A percentile compares a stretch with the other conserved stretches of the same genome.
Conservation (phyloP, 2,888 invertebrate species). For the Myopa tessellatipennis region DNA sequence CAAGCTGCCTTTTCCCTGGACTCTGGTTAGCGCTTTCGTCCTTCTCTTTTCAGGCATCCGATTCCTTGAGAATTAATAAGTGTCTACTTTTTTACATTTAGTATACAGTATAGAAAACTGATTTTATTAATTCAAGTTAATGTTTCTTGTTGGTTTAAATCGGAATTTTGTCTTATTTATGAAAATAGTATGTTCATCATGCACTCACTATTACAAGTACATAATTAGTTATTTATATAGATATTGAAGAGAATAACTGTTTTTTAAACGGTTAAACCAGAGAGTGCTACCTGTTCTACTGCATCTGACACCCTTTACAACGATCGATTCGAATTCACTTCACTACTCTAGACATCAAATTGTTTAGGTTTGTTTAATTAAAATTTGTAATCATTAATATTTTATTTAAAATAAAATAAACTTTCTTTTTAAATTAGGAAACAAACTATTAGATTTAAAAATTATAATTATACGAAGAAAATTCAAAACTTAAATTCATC, state of each 20-base stretch:
- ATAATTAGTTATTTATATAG: background rate
- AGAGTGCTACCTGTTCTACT: background rate
- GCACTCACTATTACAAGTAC: slow-evolving; percentile 11
- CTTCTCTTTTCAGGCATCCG: too few species aligned
- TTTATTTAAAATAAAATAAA: slow-evolving; percentile 39
- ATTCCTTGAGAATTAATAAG: background rate
- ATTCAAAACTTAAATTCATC: slow-evolving; percentile 60
- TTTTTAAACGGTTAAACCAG: slow-evolving; percentile 2
- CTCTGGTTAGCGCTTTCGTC: too few species aligned
- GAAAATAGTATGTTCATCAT: slow-evolving; percentile 31
- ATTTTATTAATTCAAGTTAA: slow-evolving; percentile 24
- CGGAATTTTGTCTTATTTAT: background rate
- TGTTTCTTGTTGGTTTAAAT: slow-evolving; percentile 26
- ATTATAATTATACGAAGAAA: slow-evolving; percentile 36
- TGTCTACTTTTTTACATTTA: slow-evolving; percentile 23
- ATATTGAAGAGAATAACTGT: background rate
- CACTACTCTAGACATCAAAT: slow-evolving; percentile 8
- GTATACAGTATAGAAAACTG: slow-evolving; percentile 32
- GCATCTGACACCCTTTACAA: background rate
- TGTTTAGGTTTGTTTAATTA: slow-evolving; percentile 25
- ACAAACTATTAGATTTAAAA: slow-evolving; percentile 36
- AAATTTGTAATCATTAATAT: slow-evolving; percentile 28
- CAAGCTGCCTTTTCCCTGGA: too few species aligned
- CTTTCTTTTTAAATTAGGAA: slow-evolving; percentile 33
- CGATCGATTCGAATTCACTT: background rate